Base-by-base conservation (phyloP, 2,113 vertebrate genomes). In the Patagioenas fasciata region DNA sequence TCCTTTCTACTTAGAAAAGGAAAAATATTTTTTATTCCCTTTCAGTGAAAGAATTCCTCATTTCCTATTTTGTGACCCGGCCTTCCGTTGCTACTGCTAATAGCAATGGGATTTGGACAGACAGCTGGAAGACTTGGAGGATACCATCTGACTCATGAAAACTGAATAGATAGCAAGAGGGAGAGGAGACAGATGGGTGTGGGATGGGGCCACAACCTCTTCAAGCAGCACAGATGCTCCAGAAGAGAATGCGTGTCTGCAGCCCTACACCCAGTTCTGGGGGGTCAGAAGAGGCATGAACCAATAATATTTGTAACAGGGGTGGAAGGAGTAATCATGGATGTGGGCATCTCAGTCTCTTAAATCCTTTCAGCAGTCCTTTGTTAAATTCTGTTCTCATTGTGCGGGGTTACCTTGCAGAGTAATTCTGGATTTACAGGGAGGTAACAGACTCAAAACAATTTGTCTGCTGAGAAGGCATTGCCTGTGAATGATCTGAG, bases 161-260 rank as follows among this genome's bases (percentile, higher is more conserved):
- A 44, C 16, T 2, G 21, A 54, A 84, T 56, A n/a, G 1, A 65
- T 44, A 69, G 44, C 31, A 53, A 85, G 38, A 88, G 50, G 9
- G 38, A 93, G 54, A 89, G 31, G 56, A 94, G 84, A n/a, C 75
- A 95, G 91, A 80, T 51, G 77, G 56, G 47, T 80, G 48, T 91
- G 56, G 64, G 65, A 36, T 56, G 56, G 58, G 70, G 77, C 48
- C 77, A 92, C 53, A 89, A 80, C 47, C 78, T 88, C 64, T 65
- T 77, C 11, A 40, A 70, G 64, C 70, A 94, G 32, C 67, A 83
- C 69, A 93, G 80, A 66, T 91, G 78, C 60, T 89, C 73, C 81
- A 94, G 69, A 80, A 66, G 51, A 61, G 40, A 83, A 61, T 18
- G 51, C 48, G 23, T 73, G 69, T 78, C 56, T 92, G 47, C 72